Evolutionary conservation across 2,888 invertebrate species (phyloP).

Genomic region (Xanthorhoe designata): DNA sequence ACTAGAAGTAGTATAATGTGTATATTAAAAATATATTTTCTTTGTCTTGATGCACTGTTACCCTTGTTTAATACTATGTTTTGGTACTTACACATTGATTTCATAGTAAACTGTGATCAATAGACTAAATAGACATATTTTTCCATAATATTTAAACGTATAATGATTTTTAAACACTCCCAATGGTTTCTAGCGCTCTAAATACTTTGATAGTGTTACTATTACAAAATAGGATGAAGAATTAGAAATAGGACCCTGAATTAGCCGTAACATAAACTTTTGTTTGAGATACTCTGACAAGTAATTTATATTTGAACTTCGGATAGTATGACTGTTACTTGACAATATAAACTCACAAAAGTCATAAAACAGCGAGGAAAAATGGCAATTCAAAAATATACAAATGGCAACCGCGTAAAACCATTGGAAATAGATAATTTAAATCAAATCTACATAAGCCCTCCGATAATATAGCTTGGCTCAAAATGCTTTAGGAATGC

Average conservation of each 20-base stretch:
- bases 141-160: constrained; percentile 14
- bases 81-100: constrained; percentile 57
- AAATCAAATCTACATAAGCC: constrained; percentile 49
- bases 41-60: constrained; percentile 69
- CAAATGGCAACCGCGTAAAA: constrained; percentile 29
- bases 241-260: constrained; percentile 10
- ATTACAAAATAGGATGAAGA: constrained; percentile 8
- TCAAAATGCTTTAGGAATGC: constrained; percentile 71
- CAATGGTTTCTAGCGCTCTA: constrained; percentile 32
- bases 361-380: too few species aligned
- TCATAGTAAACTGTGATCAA: constrained; percentile 39
- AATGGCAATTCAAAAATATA: constrained; percentile 16
- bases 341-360: too few species aligned
- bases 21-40: constrained; percentile 77
- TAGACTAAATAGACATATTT: constrained; percentile 17
- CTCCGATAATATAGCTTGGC: constrained; percentile 52
- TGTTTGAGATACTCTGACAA: too few species aligned
- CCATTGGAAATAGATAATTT: constrained; percentile 33
- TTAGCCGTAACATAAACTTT: neutral
- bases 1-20: constrained; percentile 66
- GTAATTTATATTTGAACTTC: too few species aligned
- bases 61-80: constrained; percentile 63
- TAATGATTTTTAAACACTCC: constrained; percentile 5
- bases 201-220: neutral
- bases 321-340: too few species aligned